phyloP scores from a whole-genome alignment of 2,797 vertebrate species.

The Mormyrops boulengeri region DNA sequence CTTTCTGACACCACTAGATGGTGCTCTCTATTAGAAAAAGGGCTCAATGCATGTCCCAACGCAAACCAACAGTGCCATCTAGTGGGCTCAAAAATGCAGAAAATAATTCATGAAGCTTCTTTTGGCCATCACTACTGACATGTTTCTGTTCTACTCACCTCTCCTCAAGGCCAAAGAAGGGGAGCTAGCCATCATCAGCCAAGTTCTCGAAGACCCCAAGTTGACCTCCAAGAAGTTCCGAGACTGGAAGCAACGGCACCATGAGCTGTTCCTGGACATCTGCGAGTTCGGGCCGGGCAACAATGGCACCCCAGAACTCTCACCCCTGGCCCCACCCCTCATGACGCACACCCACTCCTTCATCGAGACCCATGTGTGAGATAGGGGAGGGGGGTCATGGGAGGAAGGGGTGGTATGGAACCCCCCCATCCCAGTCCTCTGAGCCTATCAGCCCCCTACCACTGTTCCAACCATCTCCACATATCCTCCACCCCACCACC shows the following conservation, averaged over 20 bases:
- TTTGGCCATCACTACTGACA: background rate
- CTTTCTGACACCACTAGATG: background rate
- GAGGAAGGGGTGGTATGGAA: background rate
- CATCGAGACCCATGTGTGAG: conserved; percentile 82
- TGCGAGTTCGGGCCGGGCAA: conserved; percentile 75
- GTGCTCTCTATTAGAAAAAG: background rate
- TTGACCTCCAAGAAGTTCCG: conserved; percentile 78
- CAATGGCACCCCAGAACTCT: conserved; percentile 71
- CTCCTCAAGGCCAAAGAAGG: conserved; percentile 74
- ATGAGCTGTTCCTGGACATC: conserved; percentile 80
- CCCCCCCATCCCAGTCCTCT: background rate
- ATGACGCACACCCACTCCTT: conserved; percentile 83
- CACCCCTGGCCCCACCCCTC: conserved; percentile 60
- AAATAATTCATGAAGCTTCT: background rate
- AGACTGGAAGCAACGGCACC: conserved; percentile 83
- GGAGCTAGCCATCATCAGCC: conserved; percentile 70
- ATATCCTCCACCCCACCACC: conserved; percentile 22
- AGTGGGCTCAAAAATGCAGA: background rate
- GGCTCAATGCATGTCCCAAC: background rate
- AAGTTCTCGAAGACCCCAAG: conserved; percentile 71
- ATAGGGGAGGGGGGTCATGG: conserved; percentile 22
- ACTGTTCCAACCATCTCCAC: background rate
- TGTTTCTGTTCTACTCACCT: background rate
- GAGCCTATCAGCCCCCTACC: conserved; percentile 10
- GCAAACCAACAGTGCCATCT: background rate